phyloP scores from a whole-genome alignment of 2,888 invertebrate species.

The Opisthograptis luteolata region DNA sequence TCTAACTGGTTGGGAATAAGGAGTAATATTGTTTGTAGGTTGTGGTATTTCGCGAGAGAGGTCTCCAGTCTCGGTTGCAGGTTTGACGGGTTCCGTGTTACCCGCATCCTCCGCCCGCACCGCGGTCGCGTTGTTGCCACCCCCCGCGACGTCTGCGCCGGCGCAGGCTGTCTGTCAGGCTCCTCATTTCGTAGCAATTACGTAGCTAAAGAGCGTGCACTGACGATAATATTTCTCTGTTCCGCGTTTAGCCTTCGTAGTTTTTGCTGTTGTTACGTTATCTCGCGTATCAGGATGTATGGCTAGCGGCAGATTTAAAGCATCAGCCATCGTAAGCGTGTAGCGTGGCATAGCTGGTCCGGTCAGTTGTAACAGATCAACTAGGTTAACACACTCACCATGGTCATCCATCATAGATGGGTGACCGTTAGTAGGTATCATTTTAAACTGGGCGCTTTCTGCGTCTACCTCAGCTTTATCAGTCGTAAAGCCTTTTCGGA shows the following conservation, averaged over 20 bases:
- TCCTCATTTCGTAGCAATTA: constrained; percentile 55
- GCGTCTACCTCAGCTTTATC: too few species aligned
- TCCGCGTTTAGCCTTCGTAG: constrained; percentile 17
- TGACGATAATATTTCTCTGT: constrained; percentile 38
- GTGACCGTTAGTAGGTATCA: too few species aligned
- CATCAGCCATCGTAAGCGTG: background rate
- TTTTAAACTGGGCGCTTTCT: too few species aligned
- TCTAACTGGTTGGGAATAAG: constrained; percentile 18
- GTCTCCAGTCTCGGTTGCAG: constrained; percentile 65
- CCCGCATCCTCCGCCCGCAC: constrained; percentile 53
- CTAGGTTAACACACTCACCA: too few species aligned
- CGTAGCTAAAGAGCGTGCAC: constrained; percentile 47
- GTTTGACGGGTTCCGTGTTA: constrained; percentile 82
- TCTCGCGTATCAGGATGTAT: constrained; percentile 19
- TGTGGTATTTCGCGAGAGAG: constrained; percentile 73
- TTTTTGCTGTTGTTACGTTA: constrained; percentile 24
- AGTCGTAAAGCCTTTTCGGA: too few species aligned
- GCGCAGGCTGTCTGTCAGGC: constrained; percentile 44
- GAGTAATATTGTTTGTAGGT: constrained; percentile 36
- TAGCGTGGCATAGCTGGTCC: too few species aligned
- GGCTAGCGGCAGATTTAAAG: constrained; percentile 20
- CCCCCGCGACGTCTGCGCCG: constrained; percentile 57
- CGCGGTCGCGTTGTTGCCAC: constrained; percentile 39
- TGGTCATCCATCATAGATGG: too few species aligned
- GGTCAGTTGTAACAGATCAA: too few species aligned